Evolutionary conservation across 2,888 invertebrate species (phyloP).

Genomic region (Pyrrhosoma nymphula): DNA sequence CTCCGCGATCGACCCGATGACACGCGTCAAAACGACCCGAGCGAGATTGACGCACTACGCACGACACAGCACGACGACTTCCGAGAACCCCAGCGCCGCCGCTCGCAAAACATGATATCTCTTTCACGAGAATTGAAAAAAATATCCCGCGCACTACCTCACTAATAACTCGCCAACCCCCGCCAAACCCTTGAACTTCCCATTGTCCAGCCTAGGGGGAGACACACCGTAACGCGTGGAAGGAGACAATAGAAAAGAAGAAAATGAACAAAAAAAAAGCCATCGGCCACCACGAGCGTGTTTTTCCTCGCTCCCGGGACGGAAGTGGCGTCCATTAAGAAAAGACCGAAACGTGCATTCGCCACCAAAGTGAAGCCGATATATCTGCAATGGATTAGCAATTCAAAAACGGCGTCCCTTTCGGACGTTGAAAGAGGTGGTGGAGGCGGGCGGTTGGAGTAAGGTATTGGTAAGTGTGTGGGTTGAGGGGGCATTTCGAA

Average conservation of each 20-base stretch:
- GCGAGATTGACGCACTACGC: not conserved
- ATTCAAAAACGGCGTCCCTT: constrained; percentile 58
- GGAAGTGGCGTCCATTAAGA: constrained; percentile 34
- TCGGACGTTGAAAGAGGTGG: not conserved
- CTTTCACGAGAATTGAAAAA: not conserved
- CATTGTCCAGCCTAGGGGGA: not conserved
- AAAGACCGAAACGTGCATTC: constrained; percentile 18
- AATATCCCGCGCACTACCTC: not conserved
- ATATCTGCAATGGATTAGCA: constrained; percentile 65
- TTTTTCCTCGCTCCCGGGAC: not conserved
- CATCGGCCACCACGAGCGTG: not conserved
- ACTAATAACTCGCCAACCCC: not conserved
- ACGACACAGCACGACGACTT: not conserved
- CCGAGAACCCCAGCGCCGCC: not conserved
- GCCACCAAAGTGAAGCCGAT: constrained; percentile 59
- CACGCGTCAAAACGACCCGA: not conserved
- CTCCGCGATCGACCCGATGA: not conserved
- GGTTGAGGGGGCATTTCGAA: not conserved
- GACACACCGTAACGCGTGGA: not conserved
- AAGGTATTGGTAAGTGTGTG: not conserved
- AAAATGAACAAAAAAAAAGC: not conserved
- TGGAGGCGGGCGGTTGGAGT: not conserved
- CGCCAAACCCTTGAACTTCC: not conserved
- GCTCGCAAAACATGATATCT: not conserved
- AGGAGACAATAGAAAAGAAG: not conserved